Conservation (phyloP, 1,140 invertebrate genomes). For the Scaptomyza pallida region DNA sequence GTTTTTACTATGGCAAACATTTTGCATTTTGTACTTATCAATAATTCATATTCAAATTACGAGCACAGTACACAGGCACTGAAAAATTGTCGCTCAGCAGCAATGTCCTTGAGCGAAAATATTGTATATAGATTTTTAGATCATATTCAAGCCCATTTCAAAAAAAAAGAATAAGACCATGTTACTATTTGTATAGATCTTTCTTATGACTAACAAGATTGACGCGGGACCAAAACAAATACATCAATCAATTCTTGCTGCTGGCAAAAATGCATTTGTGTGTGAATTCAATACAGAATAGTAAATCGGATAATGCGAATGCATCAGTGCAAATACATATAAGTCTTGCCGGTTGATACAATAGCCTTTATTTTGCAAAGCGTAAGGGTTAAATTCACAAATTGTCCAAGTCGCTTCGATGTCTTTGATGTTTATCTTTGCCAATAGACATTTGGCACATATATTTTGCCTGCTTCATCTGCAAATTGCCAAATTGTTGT, state of each 20-base stretch:
- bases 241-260: slow-evolving; percentile 39
- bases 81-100: neutral
- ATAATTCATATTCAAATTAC: slow-evolving; percentile 2
- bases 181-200: slow-evolving; percentile 22
- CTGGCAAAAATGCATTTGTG: slow-evolving; percentile 20
- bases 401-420: slow-evolving; percentile 32
- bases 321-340: slow-evolving; percentile 51
- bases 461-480: slow-evolving; percentile 26
- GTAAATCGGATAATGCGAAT: slow-evolving; percentile 75
- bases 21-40: neutral
- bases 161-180: slow-evolving; percentile 6
- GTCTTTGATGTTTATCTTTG: slow-evolving; percentile 58
- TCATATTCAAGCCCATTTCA: neutral
- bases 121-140: neutral
- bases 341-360: slow-evolving; percentile 43
- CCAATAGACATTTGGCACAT: slow-evolving; percentile 18
- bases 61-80: neutral
- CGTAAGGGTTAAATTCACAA: slow-evolving; percentile 65
- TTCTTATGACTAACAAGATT: slow-evolving; percentile 40
- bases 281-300: slow-evolving; percentile 23
- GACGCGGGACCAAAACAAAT: slow-evolving; percentile 23
- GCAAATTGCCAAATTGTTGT: slow-evolving; percentile 12
- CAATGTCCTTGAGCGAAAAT: neutral
- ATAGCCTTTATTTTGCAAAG: slow-evolving; percentile 49
- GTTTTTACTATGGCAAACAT: neutral